These are phyloP conservation scores for Columba janthina DNA, from an alignment of 2,113 vertebrate genomes.

Conservation along the genomic window DNA sequence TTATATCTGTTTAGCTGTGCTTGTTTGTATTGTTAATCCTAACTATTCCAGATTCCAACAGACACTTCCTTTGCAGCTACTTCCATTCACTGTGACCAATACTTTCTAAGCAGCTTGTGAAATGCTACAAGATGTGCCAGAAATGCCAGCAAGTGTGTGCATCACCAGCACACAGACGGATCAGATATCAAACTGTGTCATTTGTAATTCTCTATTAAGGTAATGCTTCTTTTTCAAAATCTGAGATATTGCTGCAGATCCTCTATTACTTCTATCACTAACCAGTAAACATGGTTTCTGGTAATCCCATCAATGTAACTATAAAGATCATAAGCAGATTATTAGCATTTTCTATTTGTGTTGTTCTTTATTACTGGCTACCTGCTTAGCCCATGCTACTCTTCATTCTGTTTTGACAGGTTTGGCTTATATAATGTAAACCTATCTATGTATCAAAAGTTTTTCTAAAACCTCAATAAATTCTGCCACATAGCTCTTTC, in stretches of 20 bases:
- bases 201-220: not conserved
- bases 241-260: not conserved
- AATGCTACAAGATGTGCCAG: not conserved
- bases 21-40: conserved; percentile 1
- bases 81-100: not conserved
- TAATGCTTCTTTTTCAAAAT: not conserved
- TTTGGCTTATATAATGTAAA: not conserved
- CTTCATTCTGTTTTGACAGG: not conserved
- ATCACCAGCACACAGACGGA: not conserved
- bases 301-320: not conserved
- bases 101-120: not conserved
- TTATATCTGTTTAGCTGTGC: conserved; percentile 24
- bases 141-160: not conserved
- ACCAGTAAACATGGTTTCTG: not conserved
- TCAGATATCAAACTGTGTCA: not conserved
- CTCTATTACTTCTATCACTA: not conserved
- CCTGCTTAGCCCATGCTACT: not conserved
- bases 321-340: not conserved
- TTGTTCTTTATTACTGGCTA: not conserved
- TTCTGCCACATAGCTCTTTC: not conserved
- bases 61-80: conserved; percentile 2
- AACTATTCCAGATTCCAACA: not conserved
- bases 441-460: not conserved
- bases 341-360: not conserved
- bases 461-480: not conserved